Conservation (phyloP, 2,888 invertebrate genomes). For the Cheilosia vulpina region DNA sequence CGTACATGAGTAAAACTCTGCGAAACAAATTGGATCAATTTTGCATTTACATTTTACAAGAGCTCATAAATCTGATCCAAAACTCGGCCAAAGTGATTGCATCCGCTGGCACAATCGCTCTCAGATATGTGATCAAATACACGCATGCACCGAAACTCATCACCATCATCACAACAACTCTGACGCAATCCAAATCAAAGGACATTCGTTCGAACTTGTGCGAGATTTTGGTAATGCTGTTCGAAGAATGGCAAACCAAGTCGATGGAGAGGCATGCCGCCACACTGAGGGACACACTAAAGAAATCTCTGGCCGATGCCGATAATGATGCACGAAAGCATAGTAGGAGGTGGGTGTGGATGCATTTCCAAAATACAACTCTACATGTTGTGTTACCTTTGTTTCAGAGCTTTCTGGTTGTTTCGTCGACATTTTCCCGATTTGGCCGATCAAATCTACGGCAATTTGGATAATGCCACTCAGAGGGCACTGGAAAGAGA, state of each 20-base stretch:
- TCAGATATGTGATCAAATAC: slow-evolving; percentile 94
- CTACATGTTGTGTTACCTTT: slow-evolving; percentile 65
- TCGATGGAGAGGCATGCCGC: slow-evolving; percentile 92
- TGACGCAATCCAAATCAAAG: slow-evolving; percentile 94
- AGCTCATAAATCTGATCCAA: slow-evolving; percentile 94
- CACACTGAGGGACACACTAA: slow-evolving; percentile 91
- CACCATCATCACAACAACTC: slow-evolving; percentile 90
- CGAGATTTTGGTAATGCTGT: slow-evolving; percentile 92
- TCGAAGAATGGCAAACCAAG: slow-evolving; percentile 94
- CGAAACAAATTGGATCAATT: slow-evolving; percentile 93
- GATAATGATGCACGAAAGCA: slow-evolving; percentile 94
- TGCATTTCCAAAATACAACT: slow-evolving; percentile 74
- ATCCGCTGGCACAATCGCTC: slow-evolving; percentile 92
- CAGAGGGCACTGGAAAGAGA: slow-evolving; percentile 86
- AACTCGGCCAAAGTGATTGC: slow-evolving; percentile 98
- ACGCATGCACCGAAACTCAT: slow-evolving; percentile 92
- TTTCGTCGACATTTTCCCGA: slow-evolving; percentile 96
- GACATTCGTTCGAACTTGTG: slow-evolving; percentile 92
- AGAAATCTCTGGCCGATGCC: slow-evolving; percentile 95
- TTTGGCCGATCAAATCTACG: slow-evolving; percentile 93
- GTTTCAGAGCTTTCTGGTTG: slow-evolving; percentile 92
- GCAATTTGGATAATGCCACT: slow-evolving; percentile 90
- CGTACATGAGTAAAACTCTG: slow-evolving; percentile 94
- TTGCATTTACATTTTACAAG: slow-evolving; percentile 92
- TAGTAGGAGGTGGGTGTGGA: slow-evolving; percentile 88